phyloP scores from a whole-genome alignment of 2,888 invertebrate genomes.

The Drosophila tripunctata region DNA sequence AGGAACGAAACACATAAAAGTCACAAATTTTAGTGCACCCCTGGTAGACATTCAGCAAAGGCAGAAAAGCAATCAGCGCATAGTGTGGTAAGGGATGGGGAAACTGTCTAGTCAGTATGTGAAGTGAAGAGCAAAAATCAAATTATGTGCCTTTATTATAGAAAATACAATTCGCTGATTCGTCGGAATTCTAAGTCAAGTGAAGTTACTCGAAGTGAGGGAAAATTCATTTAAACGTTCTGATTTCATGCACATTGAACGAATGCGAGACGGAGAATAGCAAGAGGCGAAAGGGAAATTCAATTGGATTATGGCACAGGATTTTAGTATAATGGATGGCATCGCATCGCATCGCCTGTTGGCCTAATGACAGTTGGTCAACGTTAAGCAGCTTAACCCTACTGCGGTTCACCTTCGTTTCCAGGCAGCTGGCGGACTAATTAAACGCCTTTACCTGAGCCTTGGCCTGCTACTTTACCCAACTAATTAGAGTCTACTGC shows the following conservation, averaged over 20 bases:
- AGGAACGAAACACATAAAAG: too few species aligned
- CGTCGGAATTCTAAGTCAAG: conserved; percentile 40
- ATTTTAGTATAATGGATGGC: conserved; percentile 56
- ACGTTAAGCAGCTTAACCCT: conserved; percentile 67
- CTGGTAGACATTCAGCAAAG: conserved; percentile 1
- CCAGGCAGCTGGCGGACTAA: conserved; percentile 53
- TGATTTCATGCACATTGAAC: conserved; percentile 39
- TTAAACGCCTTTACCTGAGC: conserved; percentile 63
- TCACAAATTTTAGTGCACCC: not conserved
- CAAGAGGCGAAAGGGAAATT: conserved; percentile 27
- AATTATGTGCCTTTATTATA: conserved; percentile 15
- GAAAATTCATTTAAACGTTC: conserved; percentile 64
- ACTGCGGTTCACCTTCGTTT: conserved; percentile 63
- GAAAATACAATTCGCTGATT: conserved; percentile 42
- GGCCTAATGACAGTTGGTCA: conserved; percentile 34
- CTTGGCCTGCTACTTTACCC: conserved; percentile 37
- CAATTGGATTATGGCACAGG: conserved; percentile 53
- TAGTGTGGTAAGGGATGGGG: not conserved
- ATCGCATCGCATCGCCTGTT: conserved; percentile 11
- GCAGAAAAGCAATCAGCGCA: not conserved
- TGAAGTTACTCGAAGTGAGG: conserved; percentile 22
- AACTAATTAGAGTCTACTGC: conserved; percentile 66
- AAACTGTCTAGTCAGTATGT: conserved; percentile 4
- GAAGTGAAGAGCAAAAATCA: conserved; percentile 22
- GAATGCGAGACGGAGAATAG: conserved; percentile 1